These are phyloP conservation scores for Catostomus latipinnis DNA, from an alignment of 2,797 vertebrate species.

Conservation along the genomic window DNA sequence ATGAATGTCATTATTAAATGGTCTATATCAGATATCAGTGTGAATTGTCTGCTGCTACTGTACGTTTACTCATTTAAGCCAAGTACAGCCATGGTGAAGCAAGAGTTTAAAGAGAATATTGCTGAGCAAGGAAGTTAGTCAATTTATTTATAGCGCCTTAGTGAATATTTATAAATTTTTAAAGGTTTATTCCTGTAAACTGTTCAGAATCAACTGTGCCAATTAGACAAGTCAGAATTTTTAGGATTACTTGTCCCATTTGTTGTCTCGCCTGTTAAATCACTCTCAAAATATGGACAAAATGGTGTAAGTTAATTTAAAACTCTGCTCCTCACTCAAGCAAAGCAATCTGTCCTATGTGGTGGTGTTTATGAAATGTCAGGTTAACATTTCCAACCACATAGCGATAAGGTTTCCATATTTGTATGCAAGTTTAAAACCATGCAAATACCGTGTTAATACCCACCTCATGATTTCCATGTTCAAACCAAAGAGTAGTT, in stretches of 20 bases:
- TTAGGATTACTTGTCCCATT: background rate
- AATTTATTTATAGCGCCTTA: too few species aligned
- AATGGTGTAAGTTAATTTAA: background rate
- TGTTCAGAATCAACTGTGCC: background rate
- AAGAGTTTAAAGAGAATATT: too few species aligned
- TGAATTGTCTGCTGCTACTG: too few species aligned
- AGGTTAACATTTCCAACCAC: constrained; percentile 40
- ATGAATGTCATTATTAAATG: too few species aligned
- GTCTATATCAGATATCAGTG: too few species aligned
- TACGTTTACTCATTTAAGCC: too few species aligned
- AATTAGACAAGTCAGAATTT: background rate
- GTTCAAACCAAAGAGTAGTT: constrained; percentile 17
- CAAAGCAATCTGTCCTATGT: constrained; percentile 23
- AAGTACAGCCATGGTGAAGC: too few species aligned
- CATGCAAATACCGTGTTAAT: constrained; percentile 44
- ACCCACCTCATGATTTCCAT: constrained; percentile 54
- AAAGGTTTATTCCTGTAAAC: too few species aligned
- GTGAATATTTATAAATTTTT: too few species aligned
- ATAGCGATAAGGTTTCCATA: constrained; percentile 31
- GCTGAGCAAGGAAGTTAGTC: too few species aligned
- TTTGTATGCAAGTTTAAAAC: constrained; percentile 49
- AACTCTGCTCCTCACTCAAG: constrained; percentile 33
- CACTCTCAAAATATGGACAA: background rate
- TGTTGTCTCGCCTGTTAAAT: background rate
- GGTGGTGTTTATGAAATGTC: constrained; percentile 27